phyloP scores from a whole-genome alignment of 1,140 invertebrate species.

The Oedothorax gibbosus region DNA sequence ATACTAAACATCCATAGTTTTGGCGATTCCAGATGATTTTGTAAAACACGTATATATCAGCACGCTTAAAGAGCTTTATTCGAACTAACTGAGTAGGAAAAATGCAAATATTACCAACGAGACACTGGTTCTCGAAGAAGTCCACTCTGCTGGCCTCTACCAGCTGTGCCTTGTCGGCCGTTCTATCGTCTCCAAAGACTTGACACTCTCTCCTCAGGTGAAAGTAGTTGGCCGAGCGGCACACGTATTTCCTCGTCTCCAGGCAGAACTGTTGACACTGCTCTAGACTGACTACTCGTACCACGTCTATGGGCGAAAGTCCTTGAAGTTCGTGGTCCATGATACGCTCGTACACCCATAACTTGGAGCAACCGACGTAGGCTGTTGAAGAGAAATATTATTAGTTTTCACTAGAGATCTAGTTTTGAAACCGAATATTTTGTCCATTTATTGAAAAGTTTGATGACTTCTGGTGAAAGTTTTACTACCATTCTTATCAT shows the following conservation, averaged over 20 bases:
- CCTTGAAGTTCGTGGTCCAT: slow-evolving; percentile 68
- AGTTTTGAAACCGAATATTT: no score
- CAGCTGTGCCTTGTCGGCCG: slow-evolving; percentile 65
- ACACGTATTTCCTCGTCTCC: slow-evolving; percentile 69
- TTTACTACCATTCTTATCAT: no score
- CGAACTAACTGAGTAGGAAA: background rate
- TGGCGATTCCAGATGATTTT: background rate
- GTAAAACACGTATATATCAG: background rate
- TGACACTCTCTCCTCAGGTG: slow-evolving; percentile 69
- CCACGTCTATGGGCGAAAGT: slow-evolving; percentile 66
- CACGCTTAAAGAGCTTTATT: background rate
- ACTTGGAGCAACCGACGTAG: slow-evolving; percentile 56
- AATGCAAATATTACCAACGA: slow-evolving; percentile 66
- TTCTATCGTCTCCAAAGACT: slow-evolving; percentile 69
- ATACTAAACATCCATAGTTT: background rate
- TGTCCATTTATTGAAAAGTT: no score
- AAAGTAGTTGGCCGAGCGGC: slow-evolving; percentile 71
- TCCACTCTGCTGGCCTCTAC: slow-evolving; percentile 66
- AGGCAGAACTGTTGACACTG: slow-evolving; percentile 71
- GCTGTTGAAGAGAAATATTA: slow-evolving; percentile 26
- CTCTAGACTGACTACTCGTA: slow-evolving; percentile 66
- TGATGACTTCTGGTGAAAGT: no score
- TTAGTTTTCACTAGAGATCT: background rate
- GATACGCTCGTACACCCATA: slow-evolving; percentile 71
- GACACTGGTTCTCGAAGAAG: slow-evolving; percentile 73